Percentiles rank a stretch among this genome's conserved stretches.
These are phyloP conservation scores for Brachionus asplanchnoidis DNA, from an alignment of 1,140 invertebrate species.

Conservation along the genomic window DNA sequence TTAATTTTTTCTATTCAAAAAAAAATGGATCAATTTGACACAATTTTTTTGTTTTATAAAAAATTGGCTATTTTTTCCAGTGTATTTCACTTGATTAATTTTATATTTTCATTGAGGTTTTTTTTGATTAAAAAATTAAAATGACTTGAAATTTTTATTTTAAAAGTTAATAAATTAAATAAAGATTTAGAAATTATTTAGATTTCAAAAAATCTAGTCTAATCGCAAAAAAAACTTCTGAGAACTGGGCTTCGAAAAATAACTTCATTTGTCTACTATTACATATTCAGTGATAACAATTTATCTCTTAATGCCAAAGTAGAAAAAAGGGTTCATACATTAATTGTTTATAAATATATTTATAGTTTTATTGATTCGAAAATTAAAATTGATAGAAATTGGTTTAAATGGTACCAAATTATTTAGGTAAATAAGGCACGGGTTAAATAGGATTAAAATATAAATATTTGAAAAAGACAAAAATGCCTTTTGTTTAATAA, in stretches of 20 bases:
- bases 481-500: background rate
- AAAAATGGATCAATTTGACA: too few species aligned
- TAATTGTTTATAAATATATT: background rate
- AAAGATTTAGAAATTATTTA: background rate
- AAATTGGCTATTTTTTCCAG: too few species aligned
- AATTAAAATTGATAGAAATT: background rate
- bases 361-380: background rate
- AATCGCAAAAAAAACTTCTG: background rate
- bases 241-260: background rate
- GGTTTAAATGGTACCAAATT: background rate
- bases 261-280: background rate
- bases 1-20: too few species aligned
- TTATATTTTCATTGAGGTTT: background rate
- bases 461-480: slow-evolving; percentile 20
- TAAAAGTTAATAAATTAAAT: background rate
- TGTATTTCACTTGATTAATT: too few species aligned
- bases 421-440: slow-evolving; percentile 3
- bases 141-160: background rate
- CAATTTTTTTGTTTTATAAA: too few species aligned
- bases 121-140: background rate
- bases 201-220: background rate
- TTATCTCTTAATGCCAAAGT: background rate
- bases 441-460: slow-evolving; percentile 8
- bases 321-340: background rate
- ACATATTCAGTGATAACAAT: background rate